Evolutionary conservation across 2,113 vertebrate genomes (phyloP), one percentile per base, ranked within the genome.

Genomic region (Rhinoderma darwinii): DNA sequence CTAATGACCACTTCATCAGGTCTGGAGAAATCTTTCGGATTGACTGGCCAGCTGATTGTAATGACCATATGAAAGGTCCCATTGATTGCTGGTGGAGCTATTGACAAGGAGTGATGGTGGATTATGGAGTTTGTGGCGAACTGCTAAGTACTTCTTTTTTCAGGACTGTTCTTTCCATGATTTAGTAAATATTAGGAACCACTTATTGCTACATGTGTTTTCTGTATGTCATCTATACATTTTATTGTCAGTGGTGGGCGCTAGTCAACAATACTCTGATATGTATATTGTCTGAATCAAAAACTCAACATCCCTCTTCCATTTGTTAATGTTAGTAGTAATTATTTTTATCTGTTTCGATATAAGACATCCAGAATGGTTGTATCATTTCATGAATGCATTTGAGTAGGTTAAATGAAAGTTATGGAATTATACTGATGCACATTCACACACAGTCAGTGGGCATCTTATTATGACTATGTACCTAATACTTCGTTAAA

Each of bases 1-100:
- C 68, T 72, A 72, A 72, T 72, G 68, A 72, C 68, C 68, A 72
- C 68, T 72, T 72, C 68, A 72, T 72, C 68, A 72, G 68, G 20
- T 22, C 68, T 72, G 68, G 0, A 41, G 68, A 72, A 72, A 72
- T 72, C 68, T 72, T 72, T 72, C 5, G 68, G 68, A 72, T 72
- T 72, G 68, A 72, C 68, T 12, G 68, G 5, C 68, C 37, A 22
- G 37, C 68, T 72, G 68, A 72, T 72, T 72, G 68, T 72, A 72
- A 72, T 72, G 68, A 25, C 68, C 68, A 41, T 72, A 41, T 41
- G 39, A 72, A 9, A 72, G 68, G 68, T 4, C 37, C 68, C 68
- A 72, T 72, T 72, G 68, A 72, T 72, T 72, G 68, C 68, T 72
- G 68, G 68, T 41, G 37, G 68, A 41, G 68, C 35, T 41, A 41